Conservation (phyloP, 2,797 vertebrate species). For the Dromococcyx pavoninus region DNA sequence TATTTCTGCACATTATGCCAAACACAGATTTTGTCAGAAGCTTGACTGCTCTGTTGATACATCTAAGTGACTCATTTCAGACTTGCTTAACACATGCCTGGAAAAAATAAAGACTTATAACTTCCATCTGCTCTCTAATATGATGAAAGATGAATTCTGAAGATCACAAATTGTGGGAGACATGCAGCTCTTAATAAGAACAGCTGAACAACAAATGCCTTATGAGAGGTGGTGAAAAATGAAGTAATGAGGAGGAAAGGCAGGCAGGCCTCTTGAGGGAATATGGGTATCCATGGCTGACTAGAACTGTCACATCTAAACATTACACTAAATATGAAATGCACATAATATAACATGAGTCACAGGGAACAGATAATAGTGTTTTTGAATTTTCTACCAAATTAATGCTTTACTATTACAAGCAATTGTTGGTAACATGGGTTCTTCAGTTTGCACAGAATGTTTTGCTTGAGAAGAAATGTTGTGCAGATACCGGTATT, state of each 20-base stretch:
- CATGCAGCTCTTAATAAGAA: constrained; percentile 24
- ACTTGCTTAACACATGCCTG: constrained; percentile 55
- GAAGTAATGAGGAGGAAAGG: constrained; percentile 55
- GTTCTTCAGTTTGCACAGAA: background rate
- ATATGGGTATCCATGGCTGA: constrained; percentile 4
- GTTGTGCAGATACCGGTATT: background rate
- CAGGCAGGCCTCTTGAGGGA: constrained; percentile 43
- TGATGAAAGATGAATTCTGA: constrained; percentile 57
- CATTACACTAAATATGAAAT: background rate
- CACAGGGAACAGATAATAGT: background rate
- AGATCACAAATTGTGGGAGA: constrained; percentile 46
- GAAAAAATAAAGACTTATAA: constrained; percentile 44
- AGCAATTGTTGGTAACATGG: background rate
- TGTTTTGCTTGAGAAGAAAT: background rate
- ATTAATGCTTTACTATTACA: background rate
- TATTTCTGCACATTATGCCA: background rate
- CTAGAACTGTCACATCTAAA: constrained; percentile 45
- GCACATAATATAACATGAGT: background rate
- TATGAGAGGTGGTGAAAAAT: constrained; percentile 55
- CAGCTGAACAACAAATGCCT: constrained; percentile 53
- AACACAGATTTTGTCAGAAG: constrained; percentile 11
- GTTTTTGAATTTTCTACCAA: background rate
- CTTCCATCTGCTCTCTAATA: constrained; percentile 62
- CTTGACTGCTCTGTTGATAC: constrained; percentile 40
- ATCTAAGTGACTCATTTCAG: constrained; percentile 55